Percentiles rank a stretch among this genome's conserved stretches.
These are phyloP conservation scores for Cryptops parisi DNA, from an alignment of 2,888 invertebrate species.

Conservation along the genomic window DNA sequence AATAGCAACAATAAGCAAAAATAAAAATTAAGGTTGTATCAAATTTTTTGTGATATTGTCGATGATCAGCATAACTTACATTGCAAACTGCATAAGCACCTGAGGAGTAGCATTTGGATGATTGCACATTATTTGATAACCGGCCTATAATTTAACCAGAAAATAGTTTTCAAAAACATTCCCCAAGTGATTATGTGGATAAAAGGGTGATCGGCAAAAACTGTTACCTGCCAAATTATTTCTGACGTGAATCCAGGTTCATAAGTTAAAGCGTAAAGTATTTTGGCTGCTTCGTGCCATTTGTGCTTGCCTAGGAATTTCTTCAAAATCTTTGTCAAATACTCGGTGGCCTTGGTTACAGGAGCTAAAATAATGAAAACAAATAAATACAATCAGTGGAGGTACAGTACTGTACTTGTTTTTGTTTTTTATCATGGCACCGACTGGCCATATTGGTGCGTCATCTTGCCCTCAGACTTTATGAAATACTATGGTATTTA, in stretches of 20 bases:
- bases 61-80: not conserved
- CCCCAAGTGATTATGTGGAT: not conserved
- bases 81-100: not conserved
- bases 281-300: slow-evolving; percentile 5
- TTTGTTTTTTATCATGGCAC: too few species aligned
- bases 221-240: not conserved
- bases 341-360: not conserved
- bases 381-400: too few species aligned
- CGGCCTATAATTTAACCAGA: not conserved
- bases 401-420: too few species aligned
- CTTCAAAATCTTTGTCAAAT: not conserved
- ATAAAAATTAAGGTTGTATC: too few species aligned
- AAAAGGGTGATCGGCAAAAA: not conserved
- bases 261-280: not conserved
- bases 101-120: not conserved
- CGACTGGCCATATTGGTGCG: too few species aligned
- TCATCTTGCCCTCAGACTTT: too few species aligned
- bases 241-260: slow-evolving; percentile 1
- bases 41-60: too few species aligned
- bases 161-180: too few species aligned
- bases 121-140: slow-evolving; percentile 4
- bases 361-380: too few species aligned
- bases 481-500: too few species aligned
- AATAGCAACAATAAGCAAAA: too few species aligned
- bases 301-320: not conserved